Conservation (phyloP, 2,888 invertebrate species). For the Dichetophora obliterata region DNA sequence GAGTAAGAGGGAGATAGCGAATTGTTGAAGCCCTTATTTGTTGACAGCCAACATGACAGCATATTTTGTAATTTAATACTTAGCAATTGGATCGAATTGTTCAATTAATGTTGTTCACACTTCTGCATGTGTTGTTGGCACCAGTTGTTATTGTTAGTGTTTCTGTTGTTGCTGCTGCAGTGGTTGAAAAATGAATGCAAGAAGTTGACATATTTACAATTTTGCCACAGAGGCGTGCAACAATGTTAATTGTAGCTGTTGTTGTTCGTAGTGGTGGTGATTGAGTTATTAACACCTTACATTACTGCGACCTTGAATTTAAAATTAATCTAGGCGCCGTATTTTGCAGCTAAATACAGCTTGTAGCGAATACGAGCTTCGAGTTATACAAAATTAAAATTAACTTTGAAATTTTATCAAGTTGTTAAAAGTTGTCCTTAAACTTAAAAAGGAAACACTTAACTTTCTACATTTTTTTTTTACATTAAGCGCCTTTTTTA, state of each 20-base stretch:
- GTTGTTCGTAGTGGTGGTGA: background rate
- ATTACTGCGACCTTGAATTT: too few relatives aligned
- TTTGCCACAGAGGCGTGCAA: background rate
- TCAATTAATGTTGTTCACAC: constrained; percentile 39
- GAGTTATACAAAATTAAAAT: background rate
- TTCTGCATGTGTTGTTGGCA: constrained; percentile 28
- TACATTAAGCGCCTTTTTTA: background rate
- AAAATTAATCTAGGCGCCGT: too few relatives aligned
- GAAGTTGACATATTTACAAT: constrained; percentile 20
- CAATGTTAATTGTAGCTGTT: background rate
- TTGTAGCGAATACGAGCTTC: background rate
- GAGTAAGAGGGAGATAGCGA: background rate
- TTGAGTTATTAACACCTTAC: too few relatives aligned
- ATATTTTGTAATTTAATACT: constrained; percentile 58
- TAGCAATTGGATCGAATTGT: constrained; percentile 37
- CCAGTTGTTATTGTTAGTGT: constrained; percentile 2
- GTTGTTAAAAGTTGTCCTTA: too few relatives aligned
- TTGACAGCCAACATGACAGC: constrained; percentile 57
- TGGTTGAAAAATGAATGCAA: background rate
- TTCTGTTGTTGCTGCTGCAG: constrained; percentile 10
- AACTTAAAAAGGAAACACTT: background rate
- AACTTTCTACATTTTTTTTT: background rate
- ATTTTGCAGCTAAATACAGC: too few relatives aligned
- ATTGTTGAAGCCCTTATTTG: background rate
- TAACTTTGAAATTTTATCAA: too few relatives aligned